Evolutionary conservation across 2,797 vertebrate genomes (phyloP), one percentile per base, ranked within the genome.

Genomic region (Synanceia verrucosa): DNA sequence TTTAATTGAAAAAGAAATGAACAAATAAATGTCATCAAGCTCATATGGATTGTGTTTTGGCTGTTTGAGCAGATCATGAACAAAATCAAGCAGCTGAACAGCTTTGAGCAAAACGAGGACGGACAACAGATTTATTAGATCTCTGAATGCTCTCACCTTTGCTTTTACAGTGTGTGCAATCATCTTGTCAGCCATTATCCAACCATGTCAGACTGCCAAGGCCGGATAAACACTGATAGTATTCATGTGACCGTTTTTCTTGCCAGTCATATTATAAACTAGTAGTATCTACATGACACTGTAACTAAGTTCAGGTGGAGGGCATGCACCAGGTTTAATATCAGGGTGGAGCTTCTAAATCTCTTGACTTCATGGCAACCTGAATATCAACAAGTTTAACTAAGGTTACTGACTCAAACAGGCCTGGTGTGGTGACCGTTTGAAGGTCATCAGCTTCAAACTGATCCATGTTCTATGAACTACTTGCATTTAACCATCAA

Each of bases 141-240:
- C 21, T 4, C 43, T 48, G 48, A 50, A 14, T 21, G 43, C 47
- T 48, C 36, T 70, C 43, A 47, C 73, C 46, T 36, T 68, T n/a
- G 51, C 19, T 52, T 67, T 73, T 52, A 59, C 19, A 58, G 44
- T 8, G 0, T 55, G 12, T 62, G 50, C 16, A 78, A 65, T 60
- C 43, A 59, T 70, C 18, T 18, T 24, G 46, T 70, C 53, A 43
- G 66, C 28, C 28, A 9, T 44, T 78, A 71, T 63, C 67, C 18
- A 62, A 36, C 46, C 37, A 28, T 26, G 50, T 61, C 44, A 6
- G 24, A 24, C 51, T 66, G 18, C 36, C 46, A 63, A n/a, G 47
- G 24, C 23, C 14, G 11, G 21, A 43, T 55, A 60, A 68, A 73
- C 9, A 16, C 2, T 34, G 8, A 26, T 6, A 51, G 26, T 52